phyloP scores from a whole-genome alignment of 2,113 vertebrate genomes.

The Xyliphius kryptos region DNA sequence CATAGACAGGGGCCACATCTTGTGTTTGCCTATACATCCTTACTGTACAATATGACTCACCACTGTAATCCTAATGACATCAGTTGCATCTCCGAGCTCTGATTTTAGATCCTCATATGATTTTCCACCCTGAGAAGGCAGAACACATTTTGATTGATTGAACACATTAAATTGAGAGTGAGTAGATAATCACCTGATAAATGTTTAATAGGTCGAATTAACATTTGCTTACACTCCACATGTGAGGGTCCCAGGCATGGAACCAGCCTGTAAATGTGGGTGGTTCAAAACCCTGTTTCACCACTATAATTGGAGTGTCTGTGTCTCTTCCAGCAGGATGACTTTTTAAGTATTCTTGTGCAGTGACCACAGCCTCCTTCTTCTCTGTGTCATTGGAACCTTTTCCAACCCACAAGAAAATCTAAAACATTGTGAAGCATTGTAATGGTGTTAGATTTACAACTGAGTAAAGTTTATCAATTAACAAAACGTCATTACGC shows the following conservation, averaged over 20 bases:
- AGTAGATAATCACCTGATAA: background rate
- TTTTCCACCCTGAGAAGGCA: constrained; percentile 61
- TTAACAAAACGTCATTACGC: too few species aligned
- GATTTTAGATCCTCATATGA: constrained; percentile 67
- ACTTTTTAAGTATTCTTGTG: constrained; percentile 71
- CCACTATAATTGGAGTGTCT: constrained; percentile 69
- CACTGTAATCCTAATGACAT: constrained; percentile 55
- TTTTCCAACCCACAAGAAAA: constrained; percentile 79
- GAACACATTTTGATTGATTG: constrained; percentile 4
- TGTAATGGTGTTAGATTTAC: background rate
- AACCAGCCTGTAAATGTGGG: constrained; percentile 85
- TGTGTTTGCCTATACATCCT: too few species aligned
- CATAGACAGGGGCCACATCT: too few species aligned
- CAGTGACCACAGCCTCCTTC: constrained; percentile 55
- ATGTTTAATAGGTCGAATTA: background rate
- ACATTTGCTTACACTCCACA: constrained; percentile 66
- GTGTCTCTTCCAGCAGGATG: constrained; percentile 68
- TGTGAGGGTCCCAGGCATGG: constrained; percentile 76
- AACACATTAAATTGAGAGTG: background rate
- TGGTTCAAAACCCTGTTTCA: constrained; percentile 79
- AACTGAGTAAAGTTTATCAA: too few species aligned
- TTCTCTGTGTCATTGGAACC: constrained; percentile 65
- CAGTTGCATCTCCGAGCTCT: constrained; percentile 58
- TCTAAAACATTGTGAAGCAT: constrained; percentile 47
- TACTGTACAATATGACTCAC: constrained; percentile 49